Conservation (phyloP, 2,797 vertebrate genomes). For the Cossypha niveicapilla region DNA sequence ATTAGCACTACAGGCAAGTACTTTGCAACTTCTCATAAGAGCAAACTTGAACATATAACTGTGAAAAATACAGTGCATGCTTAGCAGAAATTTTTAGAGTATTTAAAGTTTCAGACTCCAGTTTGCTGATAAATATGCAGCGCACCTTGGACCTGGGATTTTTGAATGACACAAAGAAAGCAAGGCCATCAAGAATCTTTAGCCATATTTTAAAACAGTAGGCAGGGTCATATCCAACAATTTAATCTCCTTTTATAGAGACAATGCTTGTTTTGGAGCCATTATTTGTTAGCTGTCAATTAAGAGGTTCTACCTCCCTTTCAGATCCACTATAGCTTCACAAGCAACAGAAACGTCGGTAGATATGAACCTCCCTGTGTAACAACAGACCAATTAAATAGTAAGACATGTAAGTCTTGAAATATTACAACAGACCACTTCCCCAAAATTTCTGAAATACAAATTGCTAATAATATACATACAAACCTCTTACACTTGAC, state of each 20-base stretch:
- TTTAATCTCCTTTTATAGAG: not conserved
- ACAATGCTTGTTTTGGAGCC: not conserved
- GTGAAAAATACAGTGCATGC: not conserved
- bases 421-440: not conserved
- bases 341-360: not conserved
- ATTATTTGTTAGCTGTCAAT: not conserved
- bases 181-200: not conserved
- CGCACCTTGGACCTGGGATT: not conserved
- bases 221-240: not conserved
- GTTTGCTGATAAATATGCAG: not conserved
- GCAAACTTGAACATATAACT: not conserved
- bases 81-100: not conserved
- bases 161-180: not conserved
- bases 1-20: not conserved
- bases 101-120: not conserved
- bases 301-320: not conserved
- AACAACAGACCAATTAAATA: not conserved
- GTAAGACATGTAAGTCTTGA: not conserved
- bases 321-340: not conserved
- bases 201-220: not conserved
- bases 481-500: not conserved
- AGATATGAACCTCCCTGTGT: not conserved
- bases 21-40: not conserved
- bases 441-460: not conserved
- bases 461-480: not conserved